These are phyloP conservation scores for Opisthocomus hoazin DNA, from an alignment of 2,113 vertebrate genomes.

Conservation along the genomic window DNA sequence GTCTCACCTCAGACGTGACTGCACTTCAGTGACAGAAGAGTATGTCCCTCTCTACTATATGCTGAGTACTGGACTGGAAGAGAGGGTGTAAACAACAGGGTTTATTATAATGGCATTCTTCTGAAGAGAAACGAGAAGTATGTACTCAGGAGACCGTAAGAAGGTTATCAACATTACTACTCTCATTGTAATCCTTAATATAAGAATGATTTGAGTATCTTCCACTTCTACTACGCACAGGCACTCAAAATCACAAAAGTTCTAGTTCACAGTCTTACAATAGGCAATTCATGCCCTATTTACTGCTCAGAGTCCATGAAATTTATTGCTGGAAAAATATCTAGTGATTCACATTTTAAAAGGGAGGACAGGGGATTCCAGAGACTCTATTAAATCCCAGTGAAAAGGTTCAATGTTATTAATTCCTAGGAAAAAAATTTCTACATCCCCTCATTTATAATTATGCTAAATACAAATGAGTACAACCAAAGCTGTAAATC, in stretches of 20 bases:
- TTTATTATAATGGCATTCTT: neutral
- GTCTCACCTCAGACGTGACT: neutral
- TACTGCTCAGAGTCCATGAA: neutral
- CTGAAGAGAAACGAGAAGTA: neutral
- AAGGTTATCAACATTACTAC: neutral
- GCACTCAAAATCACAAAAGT: neutral
- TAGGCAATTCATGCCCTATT: neutral
- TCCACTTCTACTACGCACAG: neutral
- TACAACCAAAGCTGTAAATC: neutral
- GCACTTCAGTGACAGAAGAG: neutral
- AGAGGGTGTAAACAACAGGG: neutral
- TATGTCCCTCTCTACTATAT: neutral
- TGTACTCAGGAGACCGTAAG: neutral
- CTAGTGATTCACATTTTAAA: neutral
- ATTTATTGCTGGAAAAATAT: neutral
- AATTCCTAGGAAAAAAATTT: neutral
- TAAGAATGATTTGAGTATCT: neutral
- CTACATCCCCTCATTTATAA: neutral
- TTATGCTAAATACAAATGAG: neutral
- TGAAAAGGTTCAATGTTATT: neutral
- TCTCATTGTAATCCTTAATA: neutral
- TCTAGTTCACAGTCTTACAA: neutral
- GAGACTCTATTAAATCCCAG: neutral
- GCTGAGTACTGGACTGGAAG: neutral
- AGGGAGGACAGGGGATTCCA: neutral